Evolutionary conservation across 2,113 vertebrate genomes (phyloP).

Genomic region (Toxotes jaculatrix): DNA sequence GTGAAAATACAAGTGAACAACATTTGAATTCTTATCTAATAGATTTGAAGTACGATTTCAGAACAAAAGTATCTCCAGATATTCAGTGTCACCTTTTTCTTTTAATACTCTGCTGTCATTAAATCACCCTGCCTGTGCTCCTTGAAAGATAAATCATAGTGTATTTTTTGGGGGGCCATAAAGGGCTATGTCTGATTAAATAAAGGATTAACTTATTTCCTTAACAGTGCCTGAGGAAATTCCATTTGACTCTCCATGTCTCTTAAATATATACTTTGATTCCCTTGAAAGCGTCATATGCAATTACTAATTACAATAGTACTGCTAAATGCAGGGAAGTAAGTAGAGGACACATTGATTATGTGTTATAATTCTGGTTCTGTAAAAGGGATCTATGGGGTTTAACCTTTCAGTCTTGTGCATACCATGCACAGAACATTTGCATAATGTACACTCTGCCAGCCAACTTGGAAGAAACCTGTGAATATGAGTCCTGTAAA

Average conservation of each 20-base stretch:
- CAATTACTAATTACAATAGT: conserved; percentile 59
- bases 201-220: conserved; percentile 57
- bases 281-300: conserved; percentile 57
- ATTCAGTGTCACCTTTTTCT: conserved; percentile 76
- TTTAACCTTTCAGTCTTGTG: conserved; percentile 41
- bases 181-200: conserved; percentile 53
- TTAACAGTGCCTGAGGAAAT: conserved; percentile 54
- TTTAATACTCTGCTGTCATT: conserved; percentile 64
- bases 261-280: conserved; percentile 57
- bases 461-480: conserved; percentile 30
- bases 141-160: conserved; percentile 47
- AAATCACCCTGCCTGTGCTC: conserved; percentile 46
- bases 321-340: conserved; percentile 20
- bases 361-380: conserved; percentile 40
- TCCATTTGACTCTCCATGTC: conserved; percentile 38
- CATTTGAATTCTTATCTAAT: conserved; percentile 45
- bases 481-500: conserved; percentile 41
- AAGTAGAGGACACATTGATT: conserved; percentile 44
- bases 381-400: conserved; percentile 26
- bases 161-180: conserved; percentile 7
- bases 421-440: conserved; percentile 6
- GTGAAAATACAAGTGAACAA: conserved; percentile 30
- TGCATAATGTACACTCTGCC: conserved; percentile 40
- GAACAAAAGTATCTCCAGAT: conserved; percentile 39
- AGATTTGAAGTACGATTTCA: conserved; percentile 26